Evolutionary conservation across 1,140 invertebrate genomes (phyloP).

Genomic region (Whitmania pigra): DNA sequence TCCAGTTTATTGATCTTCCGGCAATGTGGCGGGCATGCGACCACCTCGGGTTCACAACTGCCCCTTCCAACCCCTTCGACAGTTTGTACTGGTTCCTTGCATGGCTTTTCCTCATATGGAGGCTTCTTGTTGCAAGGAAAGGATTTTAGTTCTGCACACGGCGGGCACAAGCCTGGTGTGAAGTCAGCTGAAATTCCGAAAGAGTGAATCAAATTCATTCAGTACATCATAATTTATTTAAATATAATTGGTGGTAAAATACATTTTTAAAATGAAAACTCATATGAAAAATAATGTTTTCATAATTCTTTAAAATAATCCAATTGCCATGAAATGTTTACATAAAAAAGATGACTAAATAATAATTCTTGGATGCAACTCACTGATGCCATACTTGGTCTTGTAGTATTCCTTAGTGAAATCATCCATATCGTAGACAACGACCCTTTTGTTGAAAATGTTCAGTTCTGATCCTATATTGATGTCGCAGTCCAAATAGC

Average conservation of each 20-base stretch:
- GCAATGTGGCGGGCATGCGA: not conserved
- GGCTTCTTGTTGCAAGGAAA: not conserved
- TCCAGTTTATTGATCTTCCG: not conserved
- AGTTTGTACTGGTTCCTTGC: not conserved
- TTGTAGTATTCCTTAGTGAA: slow-evolving; percentile 47
- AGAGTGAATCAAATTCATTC: no score
- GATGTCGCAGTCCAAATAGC: slow-evolving; percentile 61
- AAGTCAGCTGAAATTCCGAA: not conserved
- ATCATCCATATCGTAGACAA: slow-evolving; percentile 41
- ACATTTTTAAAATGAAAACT: no score
- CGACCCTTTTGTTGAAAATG: slow-evolving; percentile 39
- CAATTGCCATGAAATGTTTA: no score
- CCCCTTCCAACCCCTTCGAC: not conserved
- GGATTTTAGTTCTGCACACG: not conserved
- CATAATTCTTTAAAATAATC: no score
- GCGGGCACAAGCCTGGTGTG: not conserved
- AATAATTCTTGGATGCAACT: slow-evolving; percentile 21
- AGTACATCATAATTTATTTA: no score
- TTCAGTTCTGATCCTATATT: slow-evolving; percentile 45
- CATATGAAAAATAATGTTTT: no score
- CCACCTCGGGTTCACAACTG: not conserved
- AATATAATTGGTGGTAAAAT: no score
- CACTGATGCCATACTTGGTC: slow-evolving; percentile 43
- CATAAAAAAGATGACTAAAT: no score
- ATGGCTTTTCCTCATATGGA: not conserved